These are phyloP conservation scores for Dipodomys spectabilis DNA, from an alignment of 2,113 vertebrate species.

Conservation along the genomic window DNA sequence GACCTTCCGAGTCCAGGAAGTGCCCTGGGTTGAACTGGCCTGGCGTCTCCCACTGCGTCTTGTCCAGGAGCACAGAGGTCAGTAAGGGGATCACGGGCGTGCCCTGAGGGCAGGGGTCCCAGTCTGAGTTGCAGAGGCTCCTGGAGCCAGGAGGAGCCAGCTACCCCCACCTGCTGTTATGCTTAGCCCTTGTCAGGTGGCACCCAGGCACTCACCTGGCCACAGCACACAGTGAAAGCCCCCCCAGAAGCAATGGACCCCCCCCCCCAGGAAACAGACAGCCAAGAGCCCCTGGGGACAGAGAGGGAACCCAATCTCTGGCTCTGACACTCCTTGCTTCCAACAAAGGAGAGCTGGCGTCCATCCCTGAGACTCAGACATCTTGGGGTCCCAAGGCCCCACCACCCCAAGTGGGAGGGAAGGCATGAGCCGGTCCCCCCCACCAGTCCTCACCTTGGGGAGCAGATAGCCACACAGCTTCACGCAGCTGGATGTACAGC, in stretches of 20 bases:
- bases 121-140: neutral
- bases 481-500: slow-evolving; percentile 77
- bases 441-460: slow-evolving; percentile 84
- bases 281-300: neutral
- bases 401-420: rapidly evolving
- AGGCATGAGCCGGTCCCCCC: neutral
- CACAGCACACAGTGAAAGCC: neutral
- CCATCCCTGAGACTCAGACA: neutral
- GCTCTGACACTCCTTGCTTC: neutral
- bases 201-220: neutral
- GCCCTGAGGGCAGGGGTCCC: slow-evolving; percentile 79
- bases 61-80: slow-evolving; percentile 88
- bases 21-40: slow-evolving; percentile 88
- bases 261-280: neutral
- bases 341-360: rapidly evolving
- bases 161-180: neutral
- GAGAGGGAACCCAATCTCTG: neutral
- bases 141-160: neutral
- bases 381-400: neutral
- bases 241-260: neutral
- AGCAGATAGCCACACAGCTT: slow-evolving; percentile 86
- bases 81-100: slow-evolving; percentile 87
- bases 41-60: slow-evolving; percentile 88
- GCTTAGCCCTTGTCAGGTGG: neutral
- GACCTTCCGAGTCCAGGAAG: slow-evolving; percentile 86